phyloP scores from a whole-genome alignment of 2,797 vertebrate genomes.

The Arctocebus calabarensis region DNA sequence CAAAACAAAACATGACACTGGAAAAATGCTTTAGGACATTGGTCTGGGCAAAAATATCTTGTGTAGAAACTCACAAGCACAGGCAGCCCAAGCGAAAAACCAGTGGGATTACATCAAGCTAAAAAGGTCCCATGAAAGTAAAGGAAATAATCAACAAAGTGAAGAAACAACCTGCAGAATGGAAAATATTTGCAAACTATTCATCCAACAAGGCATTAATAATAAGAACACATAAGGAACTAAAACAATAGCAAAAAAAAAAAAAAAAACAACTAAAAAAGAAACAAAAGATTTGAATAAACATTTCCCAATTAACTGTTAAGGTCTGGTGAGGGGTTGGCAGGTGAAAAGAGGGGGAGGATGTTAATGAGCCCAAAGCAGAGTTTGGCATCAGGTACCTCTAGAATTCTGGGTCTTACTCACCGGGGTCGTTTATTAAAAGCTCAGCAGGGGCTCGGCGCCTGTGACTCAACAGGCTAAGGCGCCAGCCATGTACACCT shows the following conservation, averaged over 20 bases:
- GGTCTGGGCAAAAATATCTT: neutral
- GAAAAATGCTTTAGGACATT: neutral
- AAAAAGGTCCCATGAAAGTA: neutral
- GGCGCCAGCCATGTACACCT: no score
- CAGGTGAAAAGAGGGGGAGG: neutral
- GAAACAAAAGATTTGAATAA: neutral
- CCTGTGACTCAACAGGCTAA: no score
- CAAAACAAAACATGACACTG: neutral
- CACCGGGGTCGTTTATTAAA: accelerated
- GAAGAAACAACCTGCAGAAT: neutral
- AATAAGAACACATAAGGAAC: neutral
- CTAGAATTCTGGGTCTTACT: accelerated
- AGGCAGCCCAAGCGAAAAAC: neutral
- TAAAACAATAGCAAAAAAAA: neutral
- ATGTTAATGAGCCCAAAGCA: neutral
- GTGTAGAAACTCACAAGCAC: neutral
- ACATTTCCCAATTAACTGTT: neutral
- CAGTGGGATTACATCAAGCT: neutral
- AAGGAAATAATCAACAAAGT: neutral
- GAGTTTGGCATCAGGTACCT: neutral
- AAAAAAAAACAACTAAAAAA: neutral
- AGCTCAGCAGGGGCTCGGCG: no score
- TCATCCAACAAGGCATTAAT: neutral
- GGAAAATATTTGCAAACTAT: neutral
- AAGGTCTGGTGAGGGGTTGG: neutral